phyloP scores from a whole-genome alignment of 2,113 vertebrate genomes.

The Cochlearius cochlearius region DNA sequence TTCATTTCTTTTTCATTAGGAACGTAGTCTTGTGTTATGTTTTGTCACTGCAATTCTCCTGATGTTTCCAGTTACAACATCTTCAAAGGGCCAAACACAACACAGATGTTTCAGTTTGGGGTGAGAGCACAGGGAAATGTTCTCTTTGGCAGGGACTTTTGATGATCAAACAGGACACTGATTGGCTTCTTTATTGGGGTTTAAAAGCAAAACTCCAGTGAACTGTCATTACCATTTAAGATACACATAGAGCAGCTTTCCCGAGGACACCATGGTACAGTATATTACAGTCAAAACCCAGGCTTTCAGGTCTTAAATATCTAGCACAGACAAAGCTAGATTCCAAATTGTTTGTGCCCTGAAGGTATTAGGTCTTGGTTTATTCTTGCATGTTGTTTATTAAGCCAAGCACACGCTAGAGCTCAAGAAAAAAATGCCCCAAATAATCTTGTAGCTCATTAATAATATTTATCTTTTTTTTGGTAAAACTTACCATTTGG shows the following conservation, averaged over 20 bases:
- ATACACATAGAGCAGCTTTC: background rate
- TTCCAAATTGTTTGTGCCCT: background rate
- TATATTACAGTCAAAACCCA: background rate
- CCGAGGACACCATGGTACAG: background rate
- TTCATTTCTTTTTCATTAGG: slow-evolving; percentile 21
- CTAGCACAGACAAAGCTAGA: background rate
- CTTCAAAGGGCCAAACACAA: slow-evolving; percentile 48
- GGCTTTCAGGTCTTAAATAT: background rate
- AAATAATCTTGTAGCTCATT: background rate
- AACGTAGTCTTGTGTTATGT: background rate
- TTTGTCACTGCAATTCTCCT: slow-evolving; percentile 32
- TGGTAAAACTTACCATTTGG: background rate
- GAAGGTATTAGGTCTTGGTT: background rate
- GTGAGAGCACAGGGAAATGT: background rate
- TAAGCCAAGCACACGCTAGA: background rate
- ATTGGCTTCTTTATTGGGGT: background rate
- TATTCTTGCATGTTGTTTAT: background rate
- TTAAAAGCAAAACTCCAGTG: background rate
- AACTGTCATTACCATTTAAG: background rate
- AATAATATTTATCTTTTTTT: background rate
- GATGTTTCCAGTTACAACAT: slow-evolving; percentile 7
- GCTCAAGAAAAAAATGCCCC: background rate
- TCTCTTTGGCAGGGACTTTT: background rate
- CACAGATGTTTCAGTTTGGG: slow-evolving; percentile 22
- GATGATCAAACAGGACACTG: background rate